Evolutionary conservation across 2,888 invertebrate genomes (phyloP), one percentile per base, ranked within the genome.

Genomic region (Trachelus stipa): DNA sequence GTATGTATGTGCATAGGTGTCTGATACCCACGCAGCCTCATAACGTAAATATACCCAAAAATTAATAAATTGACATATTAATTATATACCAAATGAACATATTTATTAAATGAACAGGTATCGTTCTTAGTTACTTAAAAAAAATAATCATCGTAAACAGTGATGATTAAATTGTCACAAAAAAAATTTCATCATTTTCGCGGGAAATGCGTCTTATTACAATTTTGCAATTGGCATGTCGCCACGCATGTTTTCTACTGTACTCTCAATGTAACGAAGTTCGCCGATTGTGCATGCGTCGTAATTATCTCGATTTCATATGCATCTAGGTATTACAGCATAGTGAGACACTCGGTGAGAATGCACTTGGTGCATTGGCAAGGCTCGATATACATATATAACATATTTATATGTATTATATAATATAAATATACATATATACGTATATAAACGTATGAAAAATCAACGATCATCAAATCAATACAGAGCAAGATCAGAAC

Each of bases 221-320:
- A 56, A 56, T 23, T 56, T 82, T 79, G 83, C 84, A 83, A 80
- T 82, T 82, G 84, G 87, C 86, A 86, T 87, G 87, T 73, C 74
- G 85, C 86, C 85, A 83, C 82, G 86, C 87, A 87, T 86, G 85
- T 78, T 83, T 83, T 73, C 83, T 73, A 80, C 79, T 80, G 81
- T 83, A 81, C 23, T 56, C 40, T 56, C 40, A 56, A 56, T 83
- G 75, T 77, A 69, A 40, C 73, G 74, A 75, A 79, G 34, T 71
- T 76, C 75, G 75, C 79, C 81, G 73, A 81, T 84, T 83, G 37
- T 83, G 87, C 87, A 87, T 87, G 87, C 79, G 75, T 23, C 40
- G 15, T 56, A 56, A 81, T 77, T 81, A 78, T 83, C 81, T 80
- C 80, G 81, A 78, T 78, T 83, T 81, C 77, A 82, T 81, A 84